Evolutionary conservation across 2,113 vertebrate species (phyloP).

Genomic region (Leptodactylus fuscus): DNA sequence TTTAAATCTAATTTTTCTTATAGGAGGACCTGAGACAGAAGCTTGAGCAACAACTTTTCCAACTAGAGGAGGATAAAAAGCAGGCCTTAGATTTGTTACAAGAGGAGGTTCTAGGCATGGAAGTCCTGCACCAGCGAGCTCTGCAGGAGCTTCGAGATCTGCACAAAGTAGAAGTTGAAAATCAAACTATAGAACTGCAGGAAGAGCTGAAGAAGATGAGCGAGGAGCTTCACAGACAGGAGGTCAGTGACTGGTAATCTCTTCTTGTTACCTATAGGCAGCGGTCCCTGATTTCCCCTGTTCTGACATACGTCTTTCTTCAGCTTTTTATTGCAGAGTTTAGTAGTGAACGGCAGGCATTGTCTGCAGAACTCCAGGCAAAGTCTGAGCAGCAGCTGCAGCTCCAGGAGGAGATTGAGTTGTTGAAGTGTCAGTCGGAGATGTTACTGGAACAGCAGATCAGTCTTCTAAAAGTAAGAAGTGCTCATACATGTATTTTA

Average conservation of each 20-base stretch:
- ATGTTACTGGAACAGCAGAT: slow-evolving; percentile 76
- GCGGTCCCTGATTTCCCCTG: not conserved
- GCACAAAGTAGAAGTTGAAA: slow-evolving; percentile 69
- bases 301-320: not conserved
- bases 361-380: slow-evolving; percentile 69
- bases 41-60: slow-evolving; percentile 69
- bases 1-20: too few relatives aligned
- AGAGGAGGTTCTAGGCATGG: slow-evolving; percentile 76
- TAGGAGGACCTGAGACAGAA: slow-evolving; percentile 66
- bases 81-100: slow-evolving; percentile 73
- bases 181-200: slow-evolving; percentile 62
- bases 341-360: slow-evolving; percentile 71
- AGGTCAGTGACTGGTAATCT: slow-evolving; percentile 69
- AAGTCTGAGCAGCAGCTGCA: slow-evolving; percentile 75
- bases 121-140: slow-evolving; percentile 75
- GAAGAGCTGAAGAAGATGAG: slow-evolving; percentile 65
- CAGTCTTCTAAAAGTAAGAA: slow-evolving; percentile 76
- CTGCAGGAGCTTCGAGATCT: slow-evolving; percentile 73
- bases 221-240: slow-evolving; percentile 74
- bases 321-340: slow-evolving; percentile 66
- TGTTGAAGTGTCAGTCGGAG: slow-evolving; percentile 80
- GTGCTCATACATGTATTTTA: not conserved
- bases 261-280: not conserved
- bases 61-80: slow-evolving; percentile 74
- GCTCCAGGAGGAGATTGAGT: slow-evolving; percentile 80